These are phyloP conservation scores for Colossoma macropomum DNA, from an alignment of 2,113 vertebrate species.

Conservation along the genomic window DNA sequence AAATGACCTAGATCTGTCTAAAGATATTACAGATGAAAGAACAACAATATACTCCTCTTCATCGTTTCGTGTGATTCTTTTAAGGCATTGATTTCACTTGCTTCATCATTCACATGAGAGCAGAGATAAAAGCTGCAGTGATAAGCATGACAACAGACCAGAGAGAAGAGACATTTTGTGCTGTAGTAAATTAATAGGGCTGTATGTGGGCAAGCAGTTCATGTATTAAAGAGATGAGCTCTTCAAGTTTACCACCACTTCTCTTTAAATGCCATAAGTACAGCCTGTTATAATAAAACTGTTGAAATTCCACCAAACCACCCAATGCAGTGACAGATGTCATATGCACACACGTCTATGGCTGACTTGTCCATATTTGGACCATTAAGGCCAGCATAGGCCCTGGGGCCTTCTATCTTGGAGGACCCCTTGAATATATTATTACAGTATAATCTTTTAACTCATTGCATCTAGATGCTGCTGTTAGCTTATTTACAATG, in stretches of 20 bases:
- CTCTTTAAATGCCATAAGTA: constrained; percentile 17
- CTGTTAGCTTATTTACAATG: too few species aligned
- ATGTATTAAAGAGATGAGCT: not conserved
- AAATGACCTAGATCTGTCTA: constrained; percentile 50
- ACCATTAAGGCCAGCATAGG: not conserved
- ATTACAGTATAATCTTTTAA: too few species aligned
- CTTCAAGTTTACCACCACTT: not conserved
- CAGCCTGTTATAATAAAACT: too few species aligned
- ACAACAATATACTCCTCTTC: constrained; percentile 30
- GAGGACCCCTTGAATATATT: too few species aligned
- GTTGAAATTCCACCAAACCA: too few species aligned
- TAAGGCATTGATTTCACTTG: constrained; percentile 25
- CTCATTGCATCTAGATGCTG: too few species aligned
- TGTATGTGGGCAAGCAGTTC: not conserved
- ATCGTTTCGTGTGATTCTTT: constrained; percentile 35
- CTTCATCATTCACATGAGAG: constrained; percentile 32
- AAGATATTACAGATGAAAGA: constrained; percentile 29
- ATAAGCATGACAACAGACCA: constrained; percentile 16
- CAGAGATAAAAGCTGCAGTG: constrained; percentile 30
- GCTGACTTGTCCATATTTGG: constrained; percentile 12
- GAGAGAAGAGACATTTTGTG: constrained; percentile 10
- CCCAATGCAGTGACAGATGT: too few species aligned
- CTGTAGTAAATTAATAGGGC: constrained; percentile 29
- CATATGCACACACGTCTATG: not conserved
- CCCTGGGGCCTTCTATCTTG: not conserved